Evolutionary conservation across 2,797 vertebrate genomes (phyloP).

Genomic region (Pipistrellus pipistrellus): DNA sequence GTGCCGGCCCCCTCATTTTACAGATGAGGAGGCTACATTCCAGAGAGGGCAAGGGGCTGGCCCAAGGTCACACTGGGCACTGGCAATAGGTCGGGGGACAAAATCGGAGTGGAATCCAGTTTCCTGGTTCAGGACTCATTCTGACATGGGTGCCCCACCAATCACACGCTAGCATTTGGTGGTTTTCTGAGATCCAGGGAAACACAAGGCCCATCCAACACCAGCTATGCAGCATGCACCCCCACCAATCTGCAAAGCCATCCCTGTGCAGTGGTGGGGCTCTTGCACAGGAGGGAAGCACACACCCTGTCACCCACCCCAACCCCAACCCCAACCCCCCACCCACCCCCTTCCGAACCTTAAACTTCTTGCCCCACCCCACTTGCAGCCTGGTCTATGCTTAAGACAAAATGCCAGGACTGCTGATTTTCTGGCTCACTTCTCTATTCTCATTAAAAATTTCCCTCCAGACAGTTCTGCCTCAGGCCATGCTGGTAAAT

Average conservation of each 20-base stretch:
- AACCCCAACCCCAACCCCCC: neutral
- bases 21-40: constrained; percentile 78
- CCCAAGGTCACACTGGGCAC: constrained; percentile 38
- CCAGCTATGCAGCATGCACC: rapidly evolving
- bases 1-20: constrained; percentile 78
- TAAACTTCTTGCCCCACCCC: neutral
- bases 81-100: neutral
- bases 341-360: neutral
- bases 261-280: rapidly evolving
- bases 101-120: constrained; percentile 62
- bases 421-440: neutral
- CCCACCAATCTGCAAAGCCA: neutral
- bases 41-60: constrained; percentile 54
- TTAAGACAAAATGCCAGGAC: neutral
- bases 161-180: neutral
- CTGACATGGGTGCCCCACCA: neutral
- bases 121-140: constrained; percentile 59
- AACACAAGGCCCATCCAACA: neutral
- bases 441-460: constrained; percentile 21
- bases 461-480: neutral
- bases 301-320: neutral
- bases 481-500: neutral
- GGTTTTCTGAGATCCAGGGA: constrained; percentile 5
- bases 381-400: neutral
- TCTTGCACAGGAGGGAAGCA: neutral